Base-by-base conservation (phyloP, 1,140 invertebrate species). In the Aricia agestis region DNA sequence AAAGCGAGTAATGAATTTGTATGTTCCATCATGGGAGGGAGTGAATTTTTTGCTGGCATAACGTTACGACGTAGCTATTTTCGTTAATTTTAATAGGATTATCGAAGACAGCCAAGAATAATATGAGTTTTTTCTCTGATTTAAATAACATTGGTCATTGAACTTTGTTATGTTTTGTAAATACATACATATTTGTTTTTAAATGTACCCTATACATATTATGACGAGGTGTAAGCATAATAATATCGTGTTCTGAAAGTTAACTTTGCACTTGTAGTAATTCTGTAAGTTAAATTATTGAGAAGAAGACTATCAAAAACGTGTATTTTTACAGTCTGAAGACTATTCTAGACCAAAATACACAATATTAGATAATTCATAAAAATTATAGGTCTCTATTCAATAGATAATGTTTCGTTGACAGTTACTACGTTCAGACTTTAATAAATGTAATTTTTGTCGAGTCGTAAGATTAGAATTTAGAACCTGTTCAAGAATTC, bases 41-140 rank as follows among this genome's bases (percentile, higher is more conserved):
- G 41, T 63, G 17, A 63, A 67, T 71, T 71, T 71, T 74, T 71
- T 68, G 69, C 11, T 9, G 36, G 36, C 68, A 18, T 61, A 63
- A 32, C 4, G 36, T 32, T 25, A 68, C 41, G 59, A 69, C 61
- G 61, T 41, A 61, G 58, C 61, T 69, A 69, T 19, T 59, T 19
- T 19, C 19, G 10, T 11, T 19, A 63, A 19, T 19, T 59, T 59
- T 17, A 19, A 63, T 63, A 25, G 18, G 59, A 63, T 63, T 25
- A 11, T 63, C 9, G 59, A 19, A 11, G 18, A 19, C 59, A 63
- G 59, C 59, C 59, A 25, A 19, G 59, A 63, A 63, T 19, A 63
- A 63, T 63, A 63, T 25, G 19, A 63, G 17, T 74, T 57, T 66
- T 78, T 74, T 57, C 72, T 66, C 78, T 79, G 79, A 82, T 18